A percentile compares a stretch with the other conserved stretches of the same genome.
These are phyloP conservation scores for Cranoglanis bouderius DNA, from an alignment of 2,113 vertebrate species.

Conservation along the genomic window DNA sequence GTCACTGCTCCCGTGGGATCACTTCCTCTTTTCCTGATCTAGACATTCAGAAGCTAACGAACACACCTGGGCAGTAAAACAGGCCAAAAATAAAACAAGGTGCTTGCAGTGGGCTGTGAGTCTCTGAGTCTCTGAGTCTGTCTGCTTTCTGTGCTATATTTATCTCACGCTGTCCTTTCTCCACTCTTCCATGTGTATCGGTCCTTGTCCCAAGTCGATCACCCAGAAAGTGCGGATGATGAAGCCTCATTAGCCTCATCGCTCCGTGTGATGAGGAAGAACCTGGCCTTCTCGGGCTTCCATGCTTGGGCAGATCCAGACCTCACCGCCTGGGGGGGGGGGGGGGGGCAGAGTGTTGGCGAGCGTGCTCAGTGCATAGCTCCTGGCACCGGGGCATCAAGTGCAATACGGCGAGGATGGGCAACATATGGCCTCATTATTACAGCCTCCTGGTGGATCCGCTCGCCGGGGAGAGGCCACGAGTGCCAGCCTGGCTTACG, in stretches of 20 bases:
- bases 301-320: slow-evolving; percentile 40
- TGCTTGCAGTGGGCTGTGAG: not conserved
- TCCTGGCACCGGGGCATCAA: slow-evolving; percentile 71
- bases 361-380: slow-evolving; percentile 51
- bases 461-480: slow-evolving; percentile 26
- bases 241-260: slow-evolving; percentile 70
- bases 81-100: slow-evolving; percentile 1
- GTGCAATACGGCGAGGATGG: slow-evolving; percentile 57
- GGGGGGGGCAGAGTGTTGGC: slow-evolving; percentile 27
- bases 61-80: slow-evolving; percentile 23
- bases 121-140: not conserved
- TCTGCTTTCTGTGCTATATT: slow-evolving; percentile 42
- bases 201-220: slow-evolving; percentile 54
- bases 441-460: slow-evolving; percentile 39
- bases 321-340: slow-evolving; percentile 22
- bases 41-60: slow-evolving; percentile 12
- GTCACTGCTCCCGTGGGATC: not conserved
- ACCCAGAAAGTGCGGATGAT: slow-evolving; percentile 58
- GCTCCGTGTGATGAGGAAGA: slow-evolving; percentile 66
- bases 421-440: slow-evolving; percentile 65
- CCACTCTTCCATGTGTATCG: not conserved
- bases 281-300: slow-evolving; percentile 60
- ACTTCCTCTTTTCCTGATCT: not conserved
- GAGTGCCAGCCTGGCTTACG: slow-evolving; percentile 18
- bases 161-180: slow-evolving; percentile 20